These are phyloP conservation scores for Troides helena DNA, from an alignment of 2,888 invertebrate species.

Conservation along the genomic window DNA sequence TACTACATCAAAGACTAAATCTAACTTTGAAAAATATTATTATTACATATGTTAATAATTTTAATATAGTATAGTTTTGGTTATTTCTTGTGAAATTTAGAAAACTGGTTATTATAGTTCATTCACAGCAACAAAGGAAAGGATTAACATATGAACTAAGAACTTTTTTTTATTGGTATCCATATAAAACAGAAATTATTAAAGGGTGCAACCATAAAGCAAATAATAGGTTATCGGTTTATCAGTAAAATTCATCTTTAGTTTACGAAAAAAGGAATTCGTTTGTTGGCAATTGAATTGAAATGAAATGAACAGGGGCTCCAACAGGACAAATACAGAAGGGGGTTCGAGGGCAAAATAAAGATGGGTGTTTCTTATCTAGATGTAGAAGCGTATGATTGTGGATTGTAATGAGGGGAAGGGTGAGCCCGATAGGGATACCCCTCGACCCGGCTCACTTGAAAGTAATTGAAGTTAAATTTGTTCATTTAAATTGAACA, in stretches of 20 bases:
- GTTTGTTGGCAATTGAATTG: slow-evolving; percentile 72
- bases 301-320: slow-evolving; percentile 72
- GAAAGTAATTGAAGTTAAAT: slow-evolving; percentile 79
- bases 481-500: slow-evolving; percentile 74
- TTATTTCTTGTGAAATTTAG: neutral
- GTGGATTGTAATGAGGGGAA: slow-evolving; percentile 75
- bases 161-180: slow-evolving; percentile 4
- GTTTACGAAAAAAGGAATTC: slow-evolving; percentile 73
- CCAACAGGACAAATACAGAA: slow-evolving; percentile 57
- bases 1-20: too few relatives aligned
- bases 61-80: too few relatives aligned
- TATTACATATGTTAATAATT: too few relatives aligned
- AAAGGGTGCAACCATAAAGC: slow-evolving; percentile 49
- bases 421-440: slow-evolving; percentile 75
- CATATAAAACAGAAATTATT: slow-evolving; percentile 24
- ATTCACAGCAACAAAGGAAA: slow-evolving; percentile 4
- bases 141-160: slow-evolving; percentile 6
- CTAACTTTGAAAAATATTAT: too few relatives aligned
- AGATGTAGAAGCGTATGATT: slow-evolving; percentile 73
- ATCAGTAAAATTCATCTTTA: slow-evolving; percentile 66
- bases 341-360: slow-evolving; percentile 62
- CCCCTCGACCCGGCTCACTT: slow-evolving; percentile 69
- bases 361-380: slow-evolving; percentile 73
- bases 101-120: neutral
- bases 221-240: slow-evolving; percentile 62